Evolutionary conservation across 2,888 invertebrate genomes (phyloP), one percentile per base, ranked within the genome.

Genomic region (Cataglyphis cursor): DNA sequence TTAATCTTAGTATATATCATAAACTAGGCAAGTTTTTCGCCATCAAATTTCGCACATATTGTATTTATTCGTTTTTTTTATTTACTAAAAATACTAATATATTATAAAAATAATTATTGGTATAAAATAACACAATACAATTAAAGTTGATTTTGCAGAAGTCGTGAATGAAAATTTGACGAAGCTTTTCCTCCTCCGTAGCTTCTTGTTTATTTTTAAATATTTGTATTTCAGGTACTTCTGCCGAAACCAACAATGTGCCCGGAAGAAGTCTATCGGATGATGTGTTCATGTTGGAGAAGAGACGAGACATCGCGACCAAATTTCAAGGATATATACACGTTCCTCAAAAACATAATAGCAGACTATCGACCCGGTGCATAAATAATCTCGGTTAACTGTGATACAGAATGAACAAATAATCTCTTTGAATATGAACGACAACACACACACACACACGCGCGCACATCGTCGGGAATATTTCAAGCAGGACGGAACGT

Each of bases 161-260:
- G 8, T 5, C 3, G n/a, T 1, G 12, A 59, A 31, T 44, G 31
- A 74, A 31, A 62, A 18, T 73, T 59, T 1, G 0, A 31, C 10
- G 3, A 61, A 41, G 41, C 28, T 54, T 54, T 18, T 57, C 24
- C 1, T 4, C 15, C 15, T 31, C 15, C 24, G 9, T 61, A 15
- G n/a, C 8, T 62, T 21, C 2, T 48, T 10, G 10, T 73, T 73
- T 59, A 2, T 41, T 1, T 28, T 28, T 8, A 12, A 73, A 38
- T 74, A 31, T 15, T 28, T 21, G 4, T n/a, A 31, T 59, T 59
- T 61, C 62, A 95, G 95, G 94, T 95, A 72, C 94, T 97, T 88
- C 96, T 97, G 95, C 97, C 97, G 90, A 96, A 97, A 91, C 98
- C 98, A 61, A 96, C 96, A 74, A 96, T 97, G 85, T 98, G 98